These are phyloP conservation scores for Anas flavirostris DNA, from an alignment of 2,797 vertebrate species.

Conservation along the genomic window DNA sequence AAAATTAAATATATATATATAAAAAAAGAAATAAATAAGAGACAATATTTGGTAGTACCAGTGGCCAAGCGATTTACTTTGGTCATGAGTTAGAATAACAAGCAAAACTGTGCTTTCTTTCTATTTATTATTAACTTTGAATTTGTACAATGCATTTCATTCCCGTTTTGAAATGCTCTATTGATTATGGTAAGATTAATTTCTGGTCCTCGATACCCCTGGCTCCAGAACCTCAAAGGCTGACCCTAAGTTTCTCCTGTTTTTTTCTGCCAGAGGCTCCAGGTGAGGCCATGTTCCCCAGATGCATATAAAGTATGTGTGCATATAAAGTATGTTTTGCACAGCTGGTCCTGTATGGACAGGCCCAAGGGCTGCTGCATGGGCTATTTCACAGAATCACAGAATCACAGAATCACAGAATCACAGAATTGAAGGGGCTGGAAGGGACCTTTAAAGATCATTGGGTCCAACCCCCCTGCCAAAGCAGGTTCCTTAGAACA, in stretches of 20 bases:
- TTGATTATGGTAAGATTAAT: neutral
- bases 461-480: too few species aligned
- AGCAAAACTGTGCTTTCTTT: neutral
- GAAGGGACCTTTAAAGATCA: too few species aligned
- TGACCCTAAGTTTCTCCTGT: neutral
- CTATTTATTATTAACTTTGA: neutral
- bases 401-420: too few species aligned
- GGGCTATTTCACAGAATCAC: neutral
- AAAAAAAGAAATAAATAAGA: neutral
- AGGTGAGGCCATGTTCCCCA: neutral
- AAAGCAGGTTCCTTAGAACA: too few species aligned
- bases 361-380: neutral
- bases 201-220: too few species aligned
- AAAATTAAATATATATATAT: neutral
- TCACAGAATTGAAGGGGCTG: too few species aligned
- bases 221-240: too few species aligned
- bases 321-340: neutral
- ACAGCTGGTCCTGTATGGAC: neutral
- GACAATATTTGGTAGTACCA: rapidly evolving
- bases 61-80: rapidly evolving
- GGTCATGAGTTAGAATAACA: neutral
- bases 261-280: neutral
- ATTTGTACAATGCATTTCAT: neutral
- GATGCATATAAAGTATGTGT: neutral
- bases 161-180: neutral